Base-by-base conservation (phyloP, 2,888 invertebrate species). In the Macropis europaea region DNA sequence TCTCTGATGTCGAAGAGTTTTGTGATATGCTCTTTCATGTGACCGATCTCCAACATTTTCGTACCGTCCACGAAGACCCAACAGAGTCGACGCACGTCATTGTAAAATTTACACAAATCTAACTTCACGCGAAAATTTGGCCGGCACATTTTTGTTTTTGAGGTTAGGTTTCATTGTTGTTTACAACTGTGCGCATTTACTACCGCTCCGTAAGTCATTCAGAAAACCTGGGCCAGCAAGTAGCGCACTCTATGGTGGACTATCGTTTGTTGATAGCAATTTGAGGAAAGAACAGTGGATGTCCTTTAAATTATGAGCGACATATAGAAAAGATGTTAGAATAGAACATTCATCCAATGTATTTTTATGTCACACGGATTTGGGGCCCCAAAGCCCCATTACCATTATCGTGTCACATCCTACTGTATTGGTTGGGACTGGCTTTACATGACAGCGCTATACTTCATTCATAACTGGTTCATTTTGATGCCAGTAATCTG, bases 1-100 rank as follows among this genome's bases (percentile, higher is more conserved):
- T 87, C 84, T n/a, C 69, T 38, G n/a, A 90, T 85, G 7, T 73
- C 59, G 52, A 90, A 90, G 4, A 89, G 47, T 11, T 85, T 79
- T 4, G 69, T 64, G 28, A 90, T 84, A 47, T 90, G 90, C 3
- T 85, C 70, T 43, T 87, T 82, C 1, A 90, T 60, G 24, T 90
- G 86, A 22, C 70, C 59, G 13, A 90, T 78, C 3, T 74, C 67
- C 22, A 73, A 73, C 48, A 87, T 82, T 54, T 82, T 86, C 0
- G 77, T 69, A 1, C 82, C 75, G n/a, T 88, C 87, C 3, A 90
- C 67, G 43, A 82, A 88, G 4, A 89, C 71, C 72, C 86, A 87
- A 67, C 87, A 86, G 19, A 73, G 76, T 45, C 80, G 81, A 3
- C 86, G 77, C 0, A 76, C 84, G 61, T 89, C 88, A 5, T 82